Conservation (phyloP, 2,797 vertebrate species). For the Lindbergichthys nudifrons region DNA sequence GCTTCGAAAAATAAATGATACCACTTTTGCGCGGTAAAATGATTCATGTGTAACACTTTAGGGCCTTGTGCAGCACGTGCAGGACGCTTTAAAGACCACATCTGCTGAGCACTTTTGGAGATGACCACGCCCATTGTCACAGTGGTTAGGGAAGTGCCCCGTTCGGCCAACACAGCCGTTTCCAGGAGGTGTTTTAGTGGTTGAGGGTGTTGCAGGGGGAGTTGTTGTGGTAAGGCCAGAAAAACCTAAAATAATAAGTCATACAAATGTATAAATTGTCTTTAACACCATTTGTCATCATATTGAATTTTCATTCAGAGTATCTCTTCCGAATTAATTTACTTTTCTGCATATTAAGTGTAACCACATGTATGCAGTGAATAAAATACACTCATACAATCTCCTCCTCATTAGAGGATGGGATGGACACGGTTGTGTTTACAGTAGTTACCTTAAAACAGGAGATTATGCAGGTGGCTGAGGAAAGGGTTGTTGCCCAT, state of each 20-base stretch:
- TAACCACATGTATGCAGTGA: neutral
- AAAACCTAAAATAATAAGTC: neutral
- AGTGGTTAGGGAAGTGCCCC: neutral
- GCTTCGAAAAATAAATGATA: too few species aligned
- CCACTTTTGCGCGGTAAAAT: too few species aligned
- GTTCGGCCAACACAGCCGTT: neutral
- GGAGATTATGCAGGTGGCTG: conserved; percentile 6
- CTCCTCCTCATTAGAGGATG: neutral
- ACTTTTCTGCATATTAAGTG: neutral
- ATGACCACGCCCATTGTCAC: fast-evolving
- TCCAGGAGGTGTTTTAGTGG: too few species aligned
- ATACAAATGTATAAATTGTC: neutral
- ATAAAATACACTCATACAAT: neutral
- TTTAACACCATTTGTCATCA: neutral
- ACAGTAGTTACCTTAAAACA: conserved; percentile 21
- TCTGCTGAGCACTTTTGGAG: fast-evolving
- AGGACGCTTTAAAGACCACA: fast-evolving
- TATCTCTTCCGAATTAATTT: neutral
- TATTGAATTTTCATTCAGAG: too few species aligned
- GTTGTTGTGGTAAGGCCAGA: neutral
- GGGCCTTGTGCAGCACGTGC: neutral
- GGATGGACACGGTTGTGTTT: too few species aligned
- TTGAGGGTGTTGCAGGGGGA: neutral
- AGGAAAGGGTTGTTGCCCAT: conserved; percentile 65
- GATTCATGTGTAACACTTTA: too few species aligned